Conservation (phyloP, 2,797 vertebrate species). For the Sorex maritimensis region DNA sequence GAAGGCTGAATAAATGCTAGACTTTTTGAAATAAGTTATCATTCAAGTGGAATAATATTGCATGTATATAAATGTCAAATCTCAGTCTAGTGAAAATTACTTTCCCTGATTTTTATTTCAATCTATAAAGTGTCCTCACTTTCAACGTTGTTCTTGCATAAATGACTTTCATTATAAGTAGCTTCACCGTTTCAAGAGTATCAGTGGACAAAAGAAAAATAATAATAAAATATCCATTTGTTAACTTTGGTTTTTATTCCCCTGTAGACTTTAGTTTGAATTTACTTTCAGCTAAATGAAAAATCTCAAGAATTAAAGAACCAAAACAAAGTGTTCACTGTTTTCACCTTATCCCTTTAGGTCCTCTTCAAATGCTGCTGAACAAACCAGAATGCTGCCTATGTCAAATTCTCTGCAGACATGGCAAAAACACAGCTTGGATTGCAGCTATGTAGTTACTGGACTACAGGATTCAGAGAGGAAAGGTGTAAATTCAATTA, state of each 20-base stretch:
- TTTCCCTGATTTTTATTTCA: slow-evolving; percentile 15
- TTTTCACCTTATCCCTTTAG: not conserved
- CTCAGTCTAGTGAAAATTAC: not conserved
- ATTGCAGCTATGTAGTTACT: not conserved
- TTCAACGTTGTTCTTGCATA: slow-evolving; percentile 25
- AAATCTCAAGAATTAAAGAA: slow-evolving; percentile 27
- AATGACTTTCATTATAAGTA: not conserved
- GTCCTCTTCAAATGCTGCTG: not conserved
- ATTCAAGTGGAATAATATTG: not conserved
- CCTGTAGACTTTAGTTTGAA: not conserved
- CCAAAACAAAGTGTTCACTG: not conserved
- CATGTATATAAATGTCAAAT: not conserved
- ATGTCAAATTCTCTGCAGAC: not conserved
- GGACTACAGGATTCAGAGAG: not conserved
- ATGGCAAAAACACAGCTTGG: not conserved
- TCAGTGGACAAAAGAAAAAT: not conserved
- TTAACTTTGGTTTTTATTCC: slow-evolving; percentile 6
- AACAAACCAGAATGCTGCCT: not conserved
- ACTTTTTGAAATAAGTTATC: not conserved
- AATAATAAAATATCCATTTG: slow-evolving; percentile 5
- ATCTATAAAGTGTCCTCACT: not conserved
- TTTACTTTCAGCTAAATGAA: slow-evolving; percentile 5
- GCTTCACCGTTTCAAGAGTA: slow-evolving; percentile 22
- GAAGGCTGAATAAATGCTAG: not conserved
- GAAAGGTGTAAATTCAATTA: not conserved